A percentile compares a stretch with the other conserved stretches of the same genome.
Evolutionary conservation across 2,113 vertebrate species (phyloP).

Genomic region (Pterocles burchelli): DNA sequence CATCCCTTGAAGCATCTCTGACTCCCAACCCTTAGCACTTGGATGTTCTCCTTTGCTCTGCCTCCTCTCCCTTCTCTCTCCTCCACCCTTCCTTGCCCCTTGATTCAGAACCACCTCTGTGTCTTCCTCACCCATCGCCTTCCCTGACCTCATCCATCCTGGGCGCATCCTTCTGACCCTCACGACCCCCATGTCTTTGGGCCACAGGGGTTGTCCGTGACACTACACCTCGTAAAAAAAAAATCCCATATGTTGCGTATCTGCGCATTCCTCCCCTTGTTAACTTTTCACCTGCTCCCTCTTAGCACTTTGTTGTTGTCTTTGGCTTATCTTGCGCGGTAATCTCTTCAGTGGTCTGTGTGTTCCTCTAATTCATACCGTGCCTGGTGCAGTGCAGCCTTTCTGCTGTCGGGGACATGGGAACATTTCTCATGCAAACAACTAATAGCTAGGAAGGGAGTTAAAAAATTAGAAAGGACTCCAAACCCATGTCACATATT

Average conservation of each 20-base stretch:
- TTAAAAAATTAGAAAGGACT: constrained; percentile 74
- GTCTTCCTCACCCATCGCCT: neutral
- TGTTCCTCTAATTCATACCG: constrained; percentile 16
- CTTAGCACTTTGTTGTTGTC: constrained; percentile 53
- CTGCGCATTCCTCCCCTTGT: neutral
- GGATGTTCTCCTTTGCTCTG: no score
- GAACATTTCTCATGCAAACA: constrained; percentile 61
- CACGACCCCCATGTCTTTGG: fast-evolving
- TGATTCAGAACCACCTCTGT: neutral
- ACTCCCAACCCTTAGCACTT: no score
- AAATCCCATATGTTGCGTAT: neutral
- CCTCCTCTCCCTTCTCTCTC: neutral
- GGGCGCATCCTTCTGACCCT: neutral
- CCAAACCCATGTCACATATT: constrained; percentile 74
- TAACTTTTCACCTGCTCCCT: constrained; percentile 49
- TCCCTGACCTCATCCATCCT: neutral
- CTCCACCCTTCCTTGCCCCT: neutral
- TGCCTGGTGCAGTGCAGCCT: constrained; percentile 41
- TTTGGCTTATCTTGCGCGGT: constrained; percentile 29
- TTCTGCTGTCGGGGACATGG: constrained; percentile 5
- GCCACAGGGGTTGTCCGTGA: fast-evolving
- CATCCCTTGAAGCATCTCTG: neutral
- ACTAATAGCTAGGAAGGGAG: constrained; percentile 55
- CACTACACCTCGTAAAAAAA: neutral
- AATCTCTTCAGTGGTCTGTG: constrained; percentile 27